These are phyloP conservation scores for Caenorhabditis becei DNA, from an alignment of 2,888 invertebrate species.

Conservation along the genomic window DNA sequence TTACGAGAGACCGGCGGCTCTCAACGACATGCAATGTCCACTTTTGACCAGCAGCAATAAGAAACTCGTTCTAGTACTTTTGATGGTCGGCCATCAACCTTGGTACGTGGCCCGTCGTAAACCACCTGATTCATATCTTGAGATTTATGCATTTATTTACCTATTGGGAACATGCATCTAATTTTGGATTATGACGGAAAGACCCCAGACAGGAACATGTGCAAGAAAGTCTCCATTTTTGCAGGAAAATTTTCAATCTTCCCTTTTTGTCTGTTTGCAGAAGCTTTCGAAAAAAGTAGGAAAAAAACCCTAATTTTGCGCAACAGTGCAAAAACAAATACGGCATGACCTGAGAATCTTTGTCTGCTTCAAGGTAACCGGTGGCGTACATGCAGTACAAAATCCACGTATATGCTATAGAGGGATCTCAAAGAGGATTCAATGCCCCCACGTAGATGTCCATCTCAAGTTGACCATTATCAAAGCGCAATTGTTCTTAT, in stretches of 20 bases:
- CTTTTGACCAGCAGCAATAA: constrained; percentile 48
- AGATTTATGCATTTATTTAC: constrained; percentile 50
- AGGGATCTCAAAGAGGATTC: too few species aligned
- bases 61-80: constrained; percentile 42
- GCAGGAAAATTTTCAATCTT: neutral
- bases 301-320: neutral
- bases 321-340: neutral
- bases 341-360: neutral
- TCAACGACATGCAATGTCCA: constrained; percentile 51
- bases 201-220: constrained; percentile 5
- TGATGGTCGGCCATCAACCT: constrained; percentile 40
- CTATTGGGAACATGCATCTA: constrained; percentile 35
- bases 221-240: neutral
- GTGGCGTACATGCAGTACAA: too few species aligned
- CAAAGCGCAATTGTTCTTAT: too few species aligned
- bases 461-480: neutral
- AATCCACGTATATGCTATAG: too few species aligned
- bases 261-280: neutral
- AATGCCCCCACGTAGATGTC: too few species aligned
- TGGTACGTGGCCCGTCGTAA: constrained; percentile 46
- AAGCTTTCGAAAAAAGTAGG: neutral
- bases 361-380: too few species aligned
- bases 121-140: constrained; percentile 57
- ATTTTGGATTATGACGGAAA: constrained; percentile 11
- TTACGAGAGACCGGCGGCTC: constrained; percentile 35